phyloP scores from a whole-genome alignment of 2,888 invertebrate species.

The Azorinus chamasolen region DNA sequence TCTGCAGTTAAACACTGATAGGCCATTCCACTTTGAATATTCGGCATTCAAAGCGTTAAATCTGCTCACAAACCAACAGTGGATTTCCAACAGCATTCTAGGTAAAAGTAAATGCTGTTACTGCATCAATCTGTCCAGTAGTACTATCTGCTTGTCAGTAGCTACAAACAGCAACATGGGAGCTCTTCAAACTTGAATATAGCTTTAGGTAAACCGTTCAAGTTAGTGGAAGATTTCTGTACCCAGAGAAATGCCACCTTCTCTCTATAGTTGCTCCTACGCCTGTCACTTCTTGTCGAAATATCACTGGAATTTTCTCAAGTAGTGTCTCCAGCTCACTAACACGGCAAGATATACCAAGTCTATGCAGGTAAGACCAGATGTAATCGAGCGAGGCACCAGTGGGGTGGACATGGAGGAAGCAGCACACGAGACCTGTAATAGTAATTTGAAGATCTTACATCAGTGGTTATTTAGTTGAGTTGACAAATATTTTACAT shows the following conservation, averaged over 20 bases:
- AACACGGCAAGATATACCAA: slow-evolving; percentile 91
- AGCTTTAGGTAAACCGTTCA: background rate
- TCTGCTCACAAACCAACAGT: too few relatives aligned
- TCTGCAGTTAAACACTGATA: too few relatives aligned
- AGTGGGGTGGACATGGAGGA: slow-evolving; percentile 96
- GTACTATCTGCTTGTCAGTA: too few relatives aligned
- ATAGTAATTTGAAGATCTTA: slow-evolving; percentile 1
- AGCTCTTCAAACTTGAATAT: too few relatives aligned
- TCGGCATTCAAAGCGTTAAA: too few relatives aligned
- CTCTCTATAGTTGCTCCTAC: slow-evolving; percentile 95
- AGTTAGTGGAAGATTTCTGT: slow-evolving; percentile 37
- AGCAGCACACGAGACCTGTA: slow-evolving; percentile 93
- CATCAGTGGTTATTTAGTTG: too few relatives aligned
- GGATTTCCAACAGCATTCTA: too few relatives aligned
- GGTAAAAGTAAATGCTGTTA: too few relatives aligned
- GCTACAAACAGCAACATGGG: too few relatives aligned
- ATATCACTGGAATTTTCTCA: slow-evolving; percentile 92
- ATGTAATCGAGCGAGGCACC: slow-evolving; percentile 96
- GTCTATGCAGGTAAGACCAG: slow-evolving; percentile 95
- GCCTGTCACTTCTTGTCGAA: slow-evolving; percentile 92
- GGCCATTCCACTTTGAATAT: too few relatives aligned
- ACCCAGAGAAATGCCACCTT: slow-evolving; percentile 95
- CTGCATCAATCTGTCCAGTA: too few relatives aligned
- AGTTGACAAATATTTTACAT: too few relatives aligned
- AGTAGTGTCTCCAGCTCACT: slow-evolving; percentile 89